phyloP scores from a whole-genome alignment of 2,888 invertebrate species.

The Shargacucullia verbasci region DNA sequence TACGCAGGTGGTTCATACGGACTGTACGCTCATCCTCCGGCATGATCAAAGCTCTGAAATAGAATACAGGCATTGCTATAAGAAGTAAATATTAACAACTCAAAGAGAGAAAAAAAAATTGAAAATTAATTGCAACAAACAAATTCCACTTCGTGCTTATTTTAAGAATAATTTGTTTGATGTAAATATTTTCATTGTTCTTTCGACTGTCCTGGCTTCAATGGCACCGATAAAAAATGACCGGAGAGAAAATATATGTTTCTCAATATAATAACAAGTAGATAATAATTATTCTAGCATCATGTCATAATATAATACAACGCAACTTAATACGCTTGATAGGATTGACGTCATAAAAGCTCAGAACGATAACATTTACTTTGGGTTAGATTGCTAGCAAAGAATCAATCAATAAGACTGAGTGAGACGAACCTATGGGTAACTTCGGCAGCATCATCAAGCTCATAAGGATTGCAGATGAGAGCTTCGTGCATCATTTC shows the following conservation, averaged over 20 bases:
- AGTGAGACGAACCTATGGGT: constrained; percentile 90
- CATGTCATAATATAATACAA: constrained; percentile 16
- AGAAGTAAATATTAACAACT: too few species aligned
- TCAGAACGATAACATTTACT: constrained; percentile 26
- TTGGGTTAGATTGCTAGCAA: too few species aligned
- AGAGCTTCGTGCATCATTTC: constrained; percentile 98
- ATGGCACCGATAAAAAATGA: constrained; percentile 34
- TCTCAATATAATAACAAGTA: constrained; percentile 32
- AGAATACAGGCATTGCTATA: neutral
- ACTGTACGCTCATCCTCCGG: constrained; percentile 96
- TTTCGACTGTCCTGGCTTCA: constrained; percentile 32
- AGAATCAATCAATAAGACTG: neutral
- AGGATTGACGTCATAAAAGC: constrained; percentile 49
- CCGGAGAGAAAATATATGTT: constrained; percentile 32
- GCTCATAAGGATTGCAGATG: constrained; percentile 96
- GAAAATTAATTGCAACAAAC: too few species aligned
- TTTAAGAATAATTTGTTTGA: too few species aligned
- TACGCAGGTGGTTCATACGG: constrained; percentile 95
- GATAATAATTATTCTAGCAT: constrained; percentile 11
- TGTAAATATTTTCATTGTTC: constrained; percentile 14
- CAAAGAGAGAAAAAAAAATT: too few species aligned
- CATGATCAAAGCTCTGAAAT: constrained; percentile 94
- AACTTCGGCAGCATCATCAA: constrained; percentile 95
- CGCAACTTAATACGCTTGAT: constrained; percentile 1
- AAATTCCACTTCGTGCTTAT: too few species aligned